Conservation (phyloP, 2,888 invertebrate species). For the Boloria euphrosyne region DNA sequence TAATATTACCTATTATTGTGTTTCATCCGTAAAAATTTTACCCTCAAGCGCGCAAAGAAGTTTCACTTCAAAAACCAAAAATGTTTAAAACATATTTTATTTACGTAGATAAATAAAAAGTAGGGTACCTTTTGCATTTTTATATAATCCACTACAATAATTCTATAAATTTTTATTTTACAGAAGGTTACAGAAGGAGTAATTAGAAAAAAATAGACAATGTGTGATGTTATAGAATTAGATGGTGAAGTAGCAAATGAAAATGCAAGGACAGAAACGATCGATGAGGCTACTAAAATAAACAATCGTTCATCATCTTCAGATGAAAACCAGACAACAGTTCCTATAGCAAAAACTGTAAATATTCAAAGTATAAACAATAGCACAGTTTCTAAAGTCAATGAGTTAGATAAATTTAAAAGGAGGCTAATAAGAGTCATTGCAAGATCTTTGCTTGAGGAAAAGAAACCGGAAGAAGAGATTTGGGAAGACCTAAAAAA, state of each 20-base stretch:
- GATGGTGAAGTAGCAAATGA: slow-evolving; percentile 1
- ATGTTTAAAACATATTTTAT: too few species aligned
- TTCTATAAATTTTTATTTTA: neutral
- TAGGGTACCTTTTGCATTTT: too few species aligned
- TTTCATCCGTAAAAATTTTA: too few species aligned
- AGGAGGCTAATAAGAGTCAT: slow-evolving; percentile 66
- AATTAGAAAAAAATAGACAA: neutral
- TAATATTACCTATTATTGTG: too few species aligned
- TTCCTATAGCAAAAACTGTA: neutral
- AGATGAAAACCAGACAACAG: neutral
- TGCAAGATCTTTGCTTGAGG: slow-evolving; percentile 52
- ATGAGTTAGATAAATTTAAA: slow-evolving; percentile 64
- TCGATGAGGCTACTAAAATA: neutral
- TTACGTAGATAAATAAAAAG: too few species aligned
- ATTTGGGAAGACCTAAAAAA: slow-evolving; percentile 59
- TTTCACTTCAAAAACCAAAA: too few species aligned
- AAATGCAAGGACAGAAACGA: neutral
- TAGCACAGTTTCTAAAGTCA: slow-evolving; percentile 13
- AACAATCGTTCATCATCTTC: neutral
- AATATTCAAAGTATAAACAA: neutral
- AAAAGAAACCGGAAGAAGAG: slow-evolving; percentile 54
- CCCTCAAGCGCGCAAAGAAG: too few species aligned
- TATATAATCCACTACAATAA: too few species aligned
- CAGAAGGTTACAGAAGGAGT: slow-evolving; percentile 1
- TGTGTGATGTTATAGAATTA: slow-evolving; percentile 1